Evolutionary conservation across 35 echinoderm and acorn worm species (phyloP).

Genomic region (Nesometra sesokonis): DNA sequence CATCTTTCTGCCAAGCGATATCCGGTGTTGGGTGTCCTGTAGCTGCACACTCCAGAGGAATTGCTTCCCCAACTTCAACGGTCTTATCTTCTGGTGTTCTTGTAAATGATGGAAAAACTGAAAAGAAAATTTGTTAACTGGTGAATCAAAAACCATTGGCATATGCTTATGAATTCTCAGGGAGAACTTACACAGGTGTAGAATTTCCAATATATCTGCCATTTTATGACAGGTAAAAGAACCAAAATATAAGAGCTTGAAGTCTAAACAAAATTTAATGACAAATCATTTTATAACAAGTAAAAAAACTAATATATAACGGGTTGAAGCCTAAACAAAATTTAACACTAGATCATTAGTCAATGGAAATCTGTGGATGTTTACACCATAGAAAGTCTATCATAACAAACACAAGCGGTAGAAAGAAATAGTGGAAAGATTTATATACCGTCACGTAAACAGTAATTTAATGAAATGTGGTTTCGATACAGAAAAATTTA

Average conservation of each 20-base stretch:
- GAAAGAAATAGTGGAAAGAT: not conserved
- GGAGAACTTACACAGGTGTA: too few relatives aligned
- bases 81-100: slow-evolving; percentile 46
- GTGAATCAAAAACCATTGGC: too few relatives aligned
- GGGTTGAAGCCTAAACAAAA: not conserved
- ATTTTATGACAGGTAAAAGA: too few relatives aligned
- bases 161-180: too few relatives aligned
- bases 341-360: not conserved
- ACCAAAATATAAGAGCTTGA: too few relatives aligned
- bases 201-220: too few relatives aligned
- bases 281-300: too few relatives aligned
- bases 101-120: slow-evolving; percentile 88
- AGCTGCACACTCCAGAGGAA: slow-evolving; percentile 72
- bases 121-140: slow-evolving; percentile 7
- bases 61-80: slow-evolving; percentile 38
- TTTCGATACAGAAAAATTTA: too few relatives aligned
- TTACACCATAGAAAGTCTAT: not conserved
- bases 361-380: not conserved
- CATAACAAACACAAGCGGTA: not conserved
- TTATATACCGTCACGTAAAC: not conserved
- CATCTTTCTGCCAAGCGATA: slow-evolving; percentile 94
- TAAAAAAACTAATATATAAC: too few relatives aligned
- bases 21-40: slow-evolving; percentile 67
- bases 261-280: too few relatives aligned
- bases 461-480: too few relatives aligned